Conservation (phyloP, 2,113 vertebrate species). For the Bolborhynchus lineola region DNA sequence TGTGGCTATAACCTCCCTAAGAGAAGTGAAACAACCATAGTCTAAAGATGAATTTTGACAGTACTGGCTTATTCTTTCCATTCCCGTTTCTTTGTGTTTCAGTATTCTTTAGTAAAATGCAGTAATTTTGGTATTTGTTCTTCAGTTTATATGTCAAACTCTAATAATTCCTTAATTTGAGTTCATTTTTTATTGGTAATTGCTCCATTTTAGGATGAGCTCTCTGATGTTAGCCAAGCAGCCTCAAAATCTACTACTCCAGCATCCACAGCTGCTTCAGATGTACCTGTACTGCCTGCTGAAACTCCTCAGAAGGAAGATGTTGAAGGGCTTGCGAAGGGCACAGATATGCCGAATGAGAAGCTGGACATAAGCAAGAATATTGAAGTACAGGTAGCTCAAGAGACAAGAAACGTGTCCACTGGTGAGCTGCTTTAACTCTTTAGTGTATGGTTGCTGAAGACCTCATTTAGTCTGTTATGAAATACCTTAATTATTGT, state of each 20-base stretch:
- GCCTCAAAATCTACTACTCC: conserved; percentile 83
- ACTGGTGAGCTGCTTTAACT: conserved; percentile 71
- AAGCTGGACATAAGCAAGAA: conserved; percentile 80
- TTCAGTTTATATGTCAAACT: background rate
- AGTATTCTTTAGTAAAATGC: background rate
- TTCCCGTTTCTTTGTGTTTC: background rate
- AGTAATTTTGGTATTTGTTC: background rate
- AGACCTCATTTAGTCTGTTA: background rate
- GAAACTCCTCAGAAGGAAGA: conserved; percentile 74
- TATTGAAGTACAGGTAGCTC: conserved; percentile 78
- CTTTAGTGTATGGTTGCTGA: background rate
- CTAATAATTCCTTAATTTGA: background rate
- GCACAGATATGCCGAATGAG: conserved; percentile 67
- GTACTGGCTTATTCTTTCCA: background rate
- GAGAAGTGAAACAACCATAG: background rate
- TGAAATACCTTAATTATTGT: background rate
- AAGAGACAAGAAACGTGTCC: conserved; percentile 82
- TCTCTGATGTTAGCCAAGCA: conserved; percentile 77
- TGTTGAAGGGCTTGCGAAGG: conserved; percentile 74
- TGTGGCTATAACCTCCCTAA: background rate
- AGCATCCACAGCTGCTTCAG: conserved; percentile 77
- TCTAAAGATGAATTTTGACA: background rate
- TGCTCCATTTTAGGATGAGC: conserved; percentile 84
- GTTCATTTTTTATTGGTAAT: background rate
- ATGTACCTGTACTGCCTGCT: conserved; percentile 68